Base-by-base conservation (phyloP, 2,888 invertebrate species). In the Temnothorax unifasciatus region DNA sequence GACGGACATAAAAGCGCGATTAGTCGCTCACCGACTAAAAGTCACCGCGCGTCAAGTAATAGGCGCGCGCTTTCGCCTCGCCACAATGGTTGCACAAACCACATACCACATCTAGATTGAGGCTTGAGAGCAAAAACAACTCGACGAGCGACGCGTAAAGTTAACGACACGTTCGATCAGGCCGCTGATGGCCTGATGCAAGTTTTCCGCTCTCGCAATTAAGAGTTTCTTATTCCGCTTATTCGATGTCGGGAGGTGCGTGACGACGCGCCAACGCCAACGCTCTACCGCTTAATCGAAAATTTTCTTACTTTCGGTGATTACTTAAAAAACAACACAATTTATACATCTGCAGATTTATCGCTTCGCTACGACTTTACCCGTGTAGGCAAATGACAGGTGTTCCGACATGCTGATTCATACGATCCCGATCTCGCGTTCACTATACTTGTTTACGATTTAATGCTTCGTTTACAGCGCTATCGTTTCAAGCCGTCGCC, bases 351-450 rank as follows among this genome's bases (percentile, higher is more conserved):
- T 34, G 34, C 29, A 29, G 29, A 34, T 34, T 34, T 6, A 34
- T 34, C 5, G 34, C 34, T 34, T 34, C 44, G 44, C 21, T 6
- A 47, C 47, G 52, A 25, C 41, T 57, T 3, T 41, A 44, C 29
- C 11, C 6, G 44, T 50, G 63, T 75, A 29, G 47, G 47, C 63
- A 63, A 76, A 11, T 25, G 64, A 50, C 64, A 76, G 64, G 18
- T 64, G 34, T 38, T 21, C 15, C 34, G 34, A 64, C 13, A 52
- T 38, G 76, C 50, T 66, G 66, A 52, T 52, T 76, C 66, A 52
- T 66, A 25, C 52, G 52, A 41, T 76, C 50, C 13, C 25, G 38
- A 64, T 76, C 76, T 76, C 64, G 63, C 64, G 63, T 21, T 63
- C 29, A 38, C 29, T 21, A 34, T 21, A 34, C 59, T 74, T 61